These are phyloP conservation scores for Polyergus mexicanus DNA, from an alignment of 1,140 invertebrate species.

Conservation along the genomic window DNA sequence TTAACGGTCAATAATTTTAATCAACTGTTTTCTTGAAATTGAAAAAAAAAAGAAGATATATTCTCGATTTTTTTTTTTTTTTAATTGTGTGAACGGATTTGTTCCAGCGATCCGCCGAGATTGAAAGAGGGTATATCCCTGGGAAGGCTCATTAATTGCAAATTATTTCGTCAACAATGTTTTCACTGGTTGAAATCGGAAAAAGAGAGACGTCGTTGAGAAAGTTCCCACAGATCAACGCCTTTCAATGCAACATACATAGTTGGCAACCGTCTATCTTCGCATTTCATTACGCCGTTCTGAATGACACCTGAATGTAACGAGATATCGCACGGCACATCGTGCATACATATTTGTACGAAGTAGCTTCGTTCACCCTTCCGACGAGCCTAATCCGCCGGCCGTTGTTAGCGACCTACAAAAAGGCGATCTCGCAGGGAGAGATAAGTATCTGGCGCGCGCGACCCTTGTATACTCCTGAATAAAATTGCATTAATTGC, in stretches of 20 bases:
- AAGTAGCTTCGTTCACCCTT: constrained; percentile 51
- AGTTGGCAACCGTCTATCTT: constrained; percentile 53
- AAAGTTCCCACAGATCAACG: constrained; percentile 59
- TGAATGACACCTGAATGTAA: constrained; percentile 64
- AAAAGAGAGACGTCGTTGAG: constrained; percentile 28
- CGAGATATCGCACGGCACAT: constrained; percentile 26
- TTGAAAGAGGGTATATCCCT: background rate
- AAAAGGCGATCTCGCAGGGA: constrained; percentile 26
- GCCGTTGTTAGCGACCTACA: constrained; percentile 34
- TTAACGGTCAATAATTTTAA: background rate
- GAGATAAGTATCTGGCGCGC: constrained; percentile 28
- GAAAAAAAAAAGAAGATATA: background rate
- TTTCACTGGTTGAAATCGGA: background rate
- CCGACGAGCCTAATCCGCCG: constrained; percentile 39
- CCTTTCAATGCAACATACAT: constrained; percentile 25
- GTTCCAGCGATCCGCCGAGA: background rate
- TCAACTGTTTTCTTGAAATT: background rate
- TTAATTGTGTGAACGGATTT: background rate
- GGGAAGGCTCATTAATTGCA: background rate
- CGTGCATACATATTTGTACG: constrained; percentile 45
- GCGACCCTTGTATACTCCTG: constrained; percentile 22
- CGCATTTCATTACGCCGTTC: constrained; percentile 58
- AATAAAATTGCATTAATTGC: constrained; percentile 69
- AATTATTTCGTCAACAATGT: background rate
- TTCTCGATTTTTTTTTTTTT: constrained; percentile 20